phyloP scores from a whole-genome alignment of 2,888 invertebrate species.

The Pristionchus fissidentatus region DNA sequence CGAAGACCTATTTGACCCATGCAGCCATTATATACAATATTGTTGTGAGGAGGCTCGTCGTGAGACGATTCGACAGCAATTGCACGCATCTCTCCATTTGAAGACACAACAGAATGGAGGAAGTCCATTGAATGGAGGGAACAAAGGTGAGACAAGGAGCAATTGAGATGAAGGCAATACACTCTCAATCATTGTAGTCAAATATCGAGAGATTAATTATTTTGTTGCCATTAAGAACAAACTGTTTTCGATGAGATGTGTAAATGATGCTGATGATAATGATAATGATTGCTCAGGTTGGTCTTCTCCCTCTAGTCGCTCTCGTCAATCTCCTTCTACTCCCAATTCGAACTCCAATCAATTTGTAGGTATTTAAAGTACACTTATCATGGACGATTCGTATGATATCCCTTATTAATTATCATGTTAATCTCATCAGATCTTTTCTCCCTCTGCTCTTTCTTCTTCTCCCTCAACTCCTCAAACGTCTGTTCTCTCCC shows the following conservation, averaged over 20 bases:
- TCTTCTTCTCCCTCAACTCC: neutral
- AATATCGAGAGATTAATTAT: too few relatives aligned
- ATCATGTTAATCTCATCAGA: neutral
- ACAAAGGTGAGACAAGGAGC: neutral
- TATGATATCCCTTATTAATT: neutral
- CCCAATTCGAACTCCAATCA: slow-evolving; percentile 10
- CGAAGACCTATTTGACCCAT: too few relatives aligned
- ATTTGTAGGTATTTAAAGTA: neutral
- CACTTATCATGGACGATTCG: neutral
- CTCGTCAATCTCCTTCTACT: slow-evolving; percentile 46
- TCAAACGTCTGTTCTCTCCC: slow-evolving; percentile 10
- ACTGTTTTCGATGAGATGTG: too few relatives aligned
- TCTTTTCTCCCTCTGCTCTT: neutral
- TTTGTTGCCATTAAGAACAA: too few relatives aligned
- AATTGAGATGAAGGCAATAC: too few relatives aligned
- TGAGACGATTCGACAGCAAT: slow-evolving; percentile 33
- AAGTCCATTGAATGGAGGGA: neutral
- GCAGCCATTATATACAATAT: too few relatives aligned
- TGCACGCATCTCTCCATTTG: slow-evolving; percentile 9
- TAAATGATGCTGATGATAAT: too few relatives aligned
- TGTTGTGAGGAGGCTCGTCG: slow-evolving; percentile 43
- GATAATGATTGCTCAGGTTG: neutral
- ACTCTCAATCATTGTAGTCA: too few relatives aligned
- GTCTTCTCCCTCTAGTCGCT: neutral
- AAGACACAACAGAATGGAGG: slow-evolving; percentile 9